phyloP scores from a whole-genome alignment of 2,888 invertebrate genomes.

The Zaprionus bogoriensis region DNA sequence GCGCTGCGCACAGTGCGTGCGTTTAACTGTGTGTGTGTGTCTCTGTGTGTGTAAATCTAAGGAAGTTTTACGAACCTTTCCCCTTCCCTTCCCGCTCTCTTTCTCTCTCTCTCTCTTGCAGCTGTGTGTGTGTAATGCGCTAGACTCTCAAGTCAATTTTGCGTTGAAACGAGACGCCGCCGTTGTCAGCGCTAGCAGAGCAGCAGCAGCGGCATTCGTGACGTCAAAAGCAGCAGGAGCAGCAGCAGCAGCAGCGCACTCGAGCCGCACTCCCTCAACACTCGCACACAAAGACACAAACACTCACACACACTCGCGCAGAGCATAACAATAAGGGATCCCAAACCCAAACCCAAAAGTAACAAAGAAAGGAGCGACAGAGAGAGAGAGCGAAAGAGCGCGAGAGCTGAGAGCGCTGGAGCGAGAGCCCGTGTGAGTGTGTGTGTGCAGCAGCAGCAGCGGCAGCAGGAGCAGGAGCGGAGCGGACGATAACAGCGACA shows the following conservation, averaged over 20 bases:
- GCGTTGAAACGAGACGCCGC: conserved; percentile 49
- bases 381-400: conserved; percentile 10
- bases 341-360: conserved; percentile 18
- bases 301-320: conserved; percentile 26
- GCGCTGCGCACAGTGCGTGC: conserved; percentile 7
- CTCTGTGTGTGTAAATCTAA: conserved; percentile 22
- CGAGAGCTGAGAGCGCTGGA: conserved; percentile 13
- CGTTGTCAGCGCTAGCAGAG: conserved; percentile 25
- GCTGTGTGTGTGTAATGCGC: conserved; percentile 53
- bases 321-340: conserved; percentile 45
- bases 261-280: conserved; percentile 26
- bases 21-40: neutral
- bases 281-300: conserved; percentile 5
- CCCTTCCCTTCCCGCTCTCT: neutral
- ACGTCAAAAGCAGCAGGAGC: conserved; percentile 56
- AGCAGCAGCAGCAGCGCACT: conserved; percentile 38
- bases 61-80: conserved; percentile 10
- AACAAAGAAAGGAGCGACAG: conserved; percentile 15
- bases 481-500: conserved; percentile 24
- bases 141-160: conserved; percentile 60
- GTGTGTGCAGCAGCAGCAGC: conserved; percentile 35
- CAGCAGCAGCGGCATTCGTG: conserved; percentile 53
- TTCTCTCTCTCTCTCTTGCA: conserved; percentile 21
- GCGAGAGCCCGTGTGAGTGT: conserved; percentile 36
- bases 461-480: conserved; percentile 20